These are phyloP conservation scores for Drosophila parthenogenetica DNA, from an alignment of 2,888 invertebrate genomes.

Conservation along the genomic window DNA sequence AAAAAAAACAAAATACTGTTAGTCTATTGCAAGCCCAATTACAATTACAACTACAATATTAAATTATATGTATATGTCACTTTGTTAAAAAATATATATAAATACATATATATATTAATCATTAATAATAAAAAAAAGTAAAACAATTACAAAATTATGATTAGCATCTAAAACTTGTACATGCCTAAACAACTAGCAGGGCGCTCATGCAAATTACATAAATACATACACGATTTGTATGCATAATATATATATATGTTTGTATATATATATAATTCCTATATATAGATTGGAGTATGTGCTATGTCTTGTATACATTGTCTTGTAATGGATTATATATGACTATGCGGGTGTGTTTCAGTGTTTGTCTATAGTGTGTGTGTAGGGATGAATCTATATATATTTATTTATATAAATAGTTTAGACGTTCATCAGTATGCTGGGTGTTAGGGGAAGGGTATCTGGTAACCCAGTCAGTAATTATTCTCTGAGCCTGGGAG, in stretches of 20 bases:
- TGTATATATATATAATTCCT: slow-evolving; percentile 51
- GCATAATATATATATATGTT: slow-evolving; percentile 14
- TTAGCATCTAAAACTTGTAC: slow-evolving; percentile 79
- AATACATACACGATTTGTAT: slow-evolving; percentile 44
- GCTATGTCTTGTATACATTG: slow-evolving; percentile 82
- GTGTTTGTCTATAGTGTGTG: slow-evolving; percentile 43
- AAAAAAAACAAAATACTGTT: slow-evolving; percentile 75
- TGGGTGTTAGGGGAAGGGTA: slow-evolving; percentile 24
- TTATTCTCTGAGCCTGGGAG: slow-evolving; percentile 62
- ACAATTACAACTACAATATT: slow-evolving; percentile 50
- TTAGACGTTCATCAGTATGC: slow-evolving; percentile 77
- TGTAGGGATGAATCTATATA: slow-evolving; percentile 46
- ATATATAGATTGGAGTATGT: slow-evolving; percentile 62
- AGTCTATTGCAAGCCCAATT: slow-evolving; percentile 80
- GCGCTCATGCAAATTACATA: slow-evolving; percentile 61
- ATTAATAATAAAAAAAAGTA: slow-evolving; percentile 28
- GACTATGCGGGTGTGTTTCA: slow-evolving; percentile 63
- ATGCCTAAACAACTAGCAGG: slow-evolving; percentile 55
- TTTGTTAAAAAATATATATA: slow-evolving; percentile 54
- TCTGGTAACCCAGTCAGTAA: slow-evolving; percentile 41
- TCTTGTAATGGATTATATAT: slow-evolving; percentile 75
- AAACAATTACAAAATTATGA: slow-evolving; percentile 55
- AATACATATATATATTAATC: slow-evolving; percentile 20
- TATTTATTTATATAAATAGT: slow-evolving; percentile 65
- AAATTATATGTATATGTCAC: slow-evolving; percentile 63